Percentiles rank a stretch among this genome's conserved stretches.
Evolutionary conservation across 2,113 vertebrate genomes (phyloP).

Genomic region (Riparia riparia): DNA sequence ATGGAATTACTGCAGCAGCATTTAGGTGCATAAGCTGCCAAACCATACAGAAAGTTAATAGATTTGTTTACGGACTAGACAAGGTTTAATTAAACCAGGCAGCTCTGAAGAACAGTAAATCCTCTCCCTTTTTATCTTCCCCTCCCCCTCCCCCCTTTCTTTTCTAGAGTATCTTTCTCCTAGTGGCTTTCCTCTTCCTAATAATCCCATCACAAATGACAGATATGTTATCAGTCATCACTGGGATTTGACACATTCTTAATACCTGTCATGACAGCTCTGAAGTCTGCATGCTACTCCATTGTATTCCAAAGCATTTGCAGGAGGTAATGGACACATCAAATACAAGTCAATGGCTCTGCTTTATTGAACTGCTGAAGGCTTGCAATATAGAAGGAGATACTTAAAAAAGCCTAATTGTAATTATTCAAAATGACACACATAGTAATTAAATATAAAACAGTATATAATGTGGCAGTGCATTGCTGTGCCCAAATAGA

Average conservation of each 20-base stretch:
- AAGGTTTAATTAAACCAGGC: conserved; percentile 60
- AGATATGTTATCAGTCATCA: conserved; percentile 71
- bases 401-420: neutral
- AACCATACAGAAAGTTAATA: conserved; percentile 51
- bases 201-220: conserved; percentile 69
- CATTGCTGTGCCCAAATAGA: neutral
- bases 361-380: conserved; percentile 32
- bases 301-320: conserved; percentile 61
- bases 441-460: neutral
- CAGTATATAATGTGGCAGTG: neutral
- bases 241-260: conserved; percentile 61
- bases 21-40: neutral
- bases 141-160: neutral
- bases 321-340: conserved; percentile 54
- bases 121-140: neutral
- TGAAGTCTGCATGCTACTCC: conserved; percentile 33
- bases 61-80: conserved; percentile 62
- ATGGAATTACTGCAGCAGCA: neutral
- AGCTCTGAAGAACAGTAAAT: conserved; percentile 48
- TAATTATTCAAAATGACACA: conserved; percentile 9
- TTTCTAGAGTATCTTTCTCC: conserved; percentile 49
- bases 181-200: conserved; percentile 41
- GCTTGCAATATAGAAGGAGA: neutral
- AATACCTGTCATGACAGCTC: conserved; percentile 67
- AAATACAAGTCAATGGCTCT: conserved; percentile 23